Conservation (phyloP, 2,113 vertebrate genomes). For the Tapirus terrestris region DNA sequence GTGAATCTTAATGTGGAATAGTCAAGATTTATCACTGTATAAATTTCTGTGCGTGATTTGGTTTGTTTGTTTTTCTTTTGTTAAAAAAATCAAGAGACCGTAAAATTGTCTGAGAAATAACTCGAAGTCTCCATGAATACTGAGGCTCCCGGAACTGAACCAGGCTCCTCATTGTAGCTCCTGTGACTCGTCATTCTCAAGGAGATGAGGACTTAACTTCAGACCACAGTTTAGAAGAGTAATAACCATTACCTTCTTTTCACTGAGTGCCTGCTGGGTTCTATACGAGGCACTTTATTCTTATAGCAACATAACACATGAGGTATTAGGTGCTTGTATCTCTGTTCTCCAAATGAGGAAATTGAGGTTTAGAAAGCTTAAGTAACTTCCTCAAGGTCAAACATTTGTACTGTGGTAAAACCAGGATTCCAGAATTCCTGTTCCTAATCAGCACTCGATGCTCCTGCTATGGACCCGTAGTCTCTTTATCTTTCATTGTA, state of each 20-base stretch:
- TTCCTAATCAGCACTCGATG: neutral
- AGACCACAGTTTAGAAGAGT: neutral
- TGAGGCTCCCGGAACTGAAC: neutral
- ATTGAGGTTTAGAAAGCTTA: neutral
- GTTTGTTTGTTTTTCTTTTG: slow-evolving; percentile 57
- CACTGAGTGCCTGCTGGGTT: neutral
- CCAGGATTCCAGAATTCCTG: neutral
- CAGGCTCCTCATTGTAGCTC: neutral
- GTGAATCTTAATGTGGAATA: neutral
- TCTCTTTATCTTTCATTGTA: neutral
- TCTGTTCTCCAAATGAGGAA: neutral
- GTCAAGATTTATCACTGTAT: slow-evolving; percentile 37
- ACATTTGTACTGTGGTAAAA: neutral
- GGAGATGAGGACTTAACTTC: neutral
- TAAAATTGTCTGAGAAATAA: slow-evolving; percentile 23
- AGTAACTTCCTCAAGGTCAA: neutral
- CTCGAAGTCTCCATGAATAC: neutral
- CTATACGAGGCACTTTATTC: neutral
- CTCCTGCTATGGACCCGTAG: neutral
- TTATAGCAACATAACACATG: neutral
- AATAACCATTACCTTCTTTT: neutral
- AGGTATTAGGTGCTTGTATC: neutral
- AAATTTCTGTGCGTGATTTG: neutral
- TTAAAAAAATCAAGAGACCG: slow-evolving; percentile 46
- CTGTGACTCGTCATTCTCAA: neutral